phyloP scores from a whole-genome alignment of 2,113 vertebrate species.

The Plecotus auritus region DNA sequence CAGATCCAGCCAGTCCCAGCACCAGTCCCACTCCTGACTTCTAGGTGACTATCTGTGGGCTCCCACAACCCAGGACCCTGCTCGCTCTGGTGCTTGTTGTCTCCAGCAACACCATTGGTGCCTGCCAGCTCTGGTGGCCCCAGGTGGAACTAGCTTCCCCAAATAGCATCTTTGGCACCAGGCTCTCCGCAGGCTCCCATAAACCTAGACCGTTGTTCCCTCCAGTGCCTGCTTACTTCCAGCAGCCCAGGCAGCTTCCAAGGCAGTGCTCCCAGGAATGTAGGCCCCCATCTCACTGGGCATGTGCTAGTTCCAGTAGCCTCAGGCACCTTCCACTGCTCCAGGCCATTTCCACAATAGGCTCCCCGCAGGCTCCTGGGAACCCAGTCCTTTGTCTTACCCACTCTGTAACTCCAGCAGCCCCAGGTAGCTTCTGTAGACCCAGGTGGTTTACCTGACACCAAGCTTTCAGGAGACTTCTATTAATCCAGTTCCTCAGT shows the following conservation, averaged over 20 bases:
- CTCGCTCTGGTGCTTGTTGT: not conserved
- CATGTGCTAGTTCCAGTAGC: not conserved
- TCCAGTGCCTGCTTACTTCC: not conserved
- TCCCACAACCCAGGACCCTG: not conserved
- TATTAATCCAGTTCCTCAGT: not conserved
- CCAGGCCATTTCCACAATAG: not conserved
- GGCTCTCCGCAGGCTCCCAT: not conserved
- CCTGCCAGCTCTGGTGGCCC: not conserved
- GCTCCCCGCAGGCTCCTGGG: not conserved
- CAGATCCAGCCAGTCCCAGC: not conserved
- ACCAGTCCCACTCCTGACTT: not conserved
- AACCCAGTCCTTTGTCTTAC: not conserved
- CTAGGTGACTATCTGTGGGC: not conserved
- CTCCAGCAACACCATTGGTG: not conserved
- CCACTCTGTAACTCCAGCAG: not conserved
- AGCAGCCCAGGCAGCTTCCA: not conserved
- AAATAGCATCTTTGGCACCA: not conserved
- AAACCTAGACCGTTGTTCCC: not conserved
- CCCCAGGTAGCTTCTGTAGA: not conserved
- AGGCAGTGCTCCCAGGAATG: not conserved
- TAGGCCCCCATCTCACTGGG: not conserved
- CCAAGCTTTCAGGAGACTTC: not conserved
- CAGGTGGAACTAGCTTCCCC: not conserved
- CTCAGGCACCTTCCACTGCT: not conserved
- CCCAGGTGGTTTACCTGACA: not conserved